Conservation (phyloP, 92 coral and sea anemone genomes). For the Porites divaricata region DNA sequence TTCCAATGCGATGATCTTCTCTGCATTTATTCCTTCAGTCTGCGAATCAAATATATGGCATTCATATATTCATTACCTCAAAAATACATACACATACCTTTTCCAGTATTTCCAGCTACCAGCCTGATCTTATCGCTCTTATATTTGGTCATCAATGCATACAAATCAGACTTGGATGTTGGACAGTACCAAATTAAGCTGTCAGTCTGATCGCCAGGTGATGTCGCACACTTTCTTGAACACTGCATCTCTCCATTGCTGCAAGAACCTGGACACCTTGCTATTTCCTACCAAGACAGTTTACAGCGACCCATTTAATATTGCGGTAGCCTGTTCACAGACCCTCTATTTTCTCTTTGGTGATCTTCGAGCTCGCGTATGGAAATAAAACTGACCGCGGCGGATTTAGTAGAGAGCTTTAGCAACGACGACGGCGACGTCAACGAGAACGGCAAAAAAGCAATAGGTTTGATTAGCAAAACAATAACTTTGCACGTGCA, state of each 20-base stretch:
- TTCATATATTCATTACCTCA: no score
- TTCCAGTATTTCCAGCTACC: slow-evolving; percentile 93
- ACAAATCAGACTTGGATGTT: slow-evolving; percentile 71
- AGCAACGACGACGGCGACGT: no score
- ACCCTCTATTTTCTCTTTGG: no score
- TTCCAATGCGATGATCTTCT: no score
- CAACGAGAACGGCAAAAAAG: no score
- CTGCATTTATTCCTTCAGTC: no score
- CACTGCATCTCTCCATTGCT: slow-evolving; percentile 31
- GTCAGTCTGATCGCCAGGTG: slow-evolving; percentile 18
- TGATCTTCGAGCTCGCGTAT: no score
- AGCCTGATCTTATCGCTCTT: slow-evolving; percentile 64
- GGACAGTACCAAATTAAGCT: slow-evolving; percentile 75
- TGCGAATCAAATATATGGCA: no score
- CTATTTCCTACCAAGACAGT: slow-evolving; percentile 56
- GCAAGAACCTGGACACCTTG: slow-evolving; percentile 46
- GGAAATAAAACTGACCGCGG: no score
- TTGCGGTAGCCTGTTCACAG: background rate
- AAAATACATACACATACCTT: slow-evolving; percentile 51
- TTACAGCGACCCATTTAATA: background rate
- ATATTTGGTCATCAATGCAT: slow-evolving; percentile 67
- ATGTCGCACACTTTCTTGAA: slow-evolving; percentile 7
- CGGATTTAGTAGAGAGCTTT: no score
- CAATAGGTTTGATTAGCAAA: no score
- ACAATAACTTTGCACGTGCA: no score